phyloP scores from a whole-genome alignment of 2,888 invertebrate species.

The Gisinianus flammeolus region DNA sequence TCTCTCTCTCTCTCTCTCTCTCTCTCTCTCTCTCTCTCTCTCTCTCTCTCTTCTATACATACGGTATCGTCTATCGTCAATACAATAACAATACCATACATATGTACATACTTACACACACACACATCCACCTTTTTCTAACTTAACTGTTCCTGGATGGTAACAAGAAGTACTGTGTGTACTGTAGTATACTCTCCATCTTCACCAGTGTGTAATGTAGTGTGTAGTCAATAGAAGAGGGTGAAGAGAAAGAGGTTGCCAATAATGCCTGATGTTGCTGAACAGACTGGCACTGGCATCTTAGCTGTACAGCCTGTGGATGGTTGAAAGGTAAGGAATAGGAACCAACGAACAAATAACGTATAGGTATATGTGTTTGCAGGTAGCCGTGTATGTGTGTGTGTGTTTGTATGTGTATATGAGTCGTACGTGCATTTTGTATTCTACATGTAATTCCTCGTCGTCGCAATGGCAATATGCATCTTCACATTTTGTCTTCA shows the following conservation, averaged over 20 bases:
- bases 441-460: not conserved
- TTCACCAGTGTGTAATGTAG: not conserved
- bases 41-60: too few relatives aligned
- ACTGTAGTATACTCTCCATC: not conserved
- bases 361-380: not conserved
- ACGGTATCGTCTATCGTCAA: not conserved
- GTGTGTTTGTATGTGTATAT: not conserved
- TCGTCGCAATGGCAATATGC: too few relatives aligned
- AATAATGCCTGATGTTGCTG: constrained; percentile 14
- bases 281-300: not conserved
- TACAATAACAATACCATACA: constrained; percentile 14
- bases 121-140: not conserved
- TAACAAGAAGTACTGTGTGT: not conserved
- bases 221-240: not conserved
- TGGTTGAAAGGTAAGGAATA: not conserved
- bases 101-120: not conserved
- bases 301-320: not conserved
- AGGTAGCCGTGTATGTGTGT: not conserved
- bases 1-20: too few relatives aligned
- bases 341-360: too few relatives aligned
- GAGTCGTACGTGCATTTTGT: not conserved
- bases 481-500: too few relatives aligned
- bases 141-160: constrained; percentile 19
- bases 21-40: too few relatives aligned
- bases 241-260: constrained; percentile 14